These are phyloP conservation scores for Teleiodes luculella DNA, from an alignment of 2,888 invertebrate genomes.

Conservation along the genomic window DNA sequence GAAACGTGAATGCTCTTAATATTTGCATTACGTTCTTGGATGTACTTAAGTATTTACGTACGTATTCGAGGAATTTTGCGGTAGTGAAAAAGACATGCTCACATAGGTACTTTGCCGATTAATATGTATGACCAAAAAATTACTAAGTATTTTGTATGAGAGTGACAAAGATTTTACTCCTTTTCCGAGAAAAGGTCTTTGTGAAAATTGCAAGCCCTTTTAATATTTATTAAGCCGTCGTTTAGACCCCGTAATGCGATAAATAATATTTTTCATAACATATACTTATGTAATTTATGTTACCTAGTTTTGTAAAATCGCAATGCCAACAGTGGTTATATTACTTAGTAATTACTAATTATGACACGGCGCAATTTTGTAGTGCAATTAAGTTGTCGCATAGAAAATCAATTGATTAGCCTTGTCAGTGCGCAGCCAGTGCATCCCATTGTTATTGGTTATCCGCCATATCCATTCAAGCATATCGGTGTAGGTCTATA, in stretches of 20 bases:
- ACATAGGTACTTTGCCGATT: no score
- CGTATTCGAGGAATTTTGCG: background rate
- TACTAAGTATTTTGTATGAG: no score
- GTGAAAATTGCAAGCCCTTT: no score
- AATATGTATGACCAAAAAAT: no score
- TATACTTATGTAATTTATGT: background rate
- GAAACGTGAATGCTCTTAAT: background rate
- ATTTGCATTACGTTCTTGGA: no score
- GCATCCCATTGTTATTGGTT: constrained; percentile 2
- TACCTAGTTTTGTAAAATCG: background rate
- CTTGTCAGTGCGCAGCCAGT: background rate
- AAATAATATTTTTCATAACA: no score
- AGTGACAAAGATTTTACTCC: no score
- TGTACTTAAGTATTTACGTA: no score
- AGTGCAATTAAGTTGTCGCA: constrained; percentile 9
- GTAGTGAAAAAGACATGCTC: no score
- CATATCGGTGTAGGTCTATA: background rate
- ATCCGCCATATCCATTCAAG: background rate
- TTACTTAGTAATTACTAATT: constrained; percentile 1
- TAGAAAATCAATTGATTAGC: constrained; percentile 9
- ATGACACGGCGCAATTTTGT: background rate
- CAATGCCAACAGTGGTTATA: background rate
- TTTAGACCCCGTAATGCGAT: no score
- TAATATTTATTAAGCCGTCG: no score
- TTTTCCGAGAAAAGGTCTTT: no score